Evolutionary conservation across 2,797 vertebrate genomes (phyloP).

Genomic region (Protosalanx chinensis): DNA sequence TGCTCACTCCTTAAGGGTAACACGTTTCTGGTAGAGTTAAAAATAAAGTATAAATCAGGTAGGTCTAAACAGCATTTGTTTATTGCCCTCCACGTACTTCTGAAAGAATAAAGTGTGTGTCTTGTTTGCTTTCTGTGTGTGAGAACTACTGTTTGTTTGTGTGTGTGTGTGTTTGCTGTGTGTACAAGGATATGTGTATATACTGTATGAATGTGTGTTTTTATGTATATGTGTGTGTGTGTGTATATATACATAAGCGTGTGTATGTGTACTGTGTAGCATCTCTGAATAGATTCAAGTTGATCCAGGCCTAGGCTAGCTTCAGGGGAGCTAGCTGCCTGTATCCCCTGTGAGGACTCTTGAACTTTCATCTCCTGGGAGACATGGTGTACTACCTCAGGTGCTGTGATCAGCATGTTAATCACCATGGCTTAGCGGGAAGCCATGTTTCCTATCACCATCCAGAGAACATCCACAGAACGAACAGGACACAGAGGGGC

Average conservation of each 20-base stretch:
- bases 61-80: not conserved
- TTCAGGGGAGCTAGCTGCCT: constrained; percentile 6
- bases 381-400: constrained; percentile 20
- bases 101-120: not conserved
- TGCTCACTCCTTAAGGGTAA: constrained; percentile 7
- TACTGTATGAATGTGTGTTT: not conserved
- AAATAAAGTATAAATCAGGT: not conserved
- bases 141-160: not conserved
- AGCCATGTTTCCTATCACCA: constrained; percentile 10
- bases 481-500: constrained; percentile 20
- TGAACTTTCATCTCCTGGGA: constrained; percentile 29
- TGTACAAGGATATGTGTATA: not conserved
- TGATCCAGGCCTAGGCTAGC: not conserved
- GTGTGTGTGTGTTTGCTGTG: not conserved
- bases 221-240: not conserved
- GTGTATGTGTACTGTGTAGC: not conserved
- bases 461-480: constrained; percentile 10
- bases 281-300: not conserved
- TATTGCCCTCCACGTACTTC: not conserved
- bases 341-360: constrained; percentile 18
- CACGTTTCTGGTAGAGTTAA: not conserved
- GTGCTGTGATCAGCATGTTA: constrained; percentile 43
- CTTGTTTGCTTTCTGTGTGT: not conserved
- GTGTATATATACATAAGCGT: not conserved
- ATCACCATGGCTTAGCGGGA: constrained; percentile 13